Base-by-base conservation (phyloP, 2,888 invertebrate species). In the Lasioglossum pauxillum region DNA sequence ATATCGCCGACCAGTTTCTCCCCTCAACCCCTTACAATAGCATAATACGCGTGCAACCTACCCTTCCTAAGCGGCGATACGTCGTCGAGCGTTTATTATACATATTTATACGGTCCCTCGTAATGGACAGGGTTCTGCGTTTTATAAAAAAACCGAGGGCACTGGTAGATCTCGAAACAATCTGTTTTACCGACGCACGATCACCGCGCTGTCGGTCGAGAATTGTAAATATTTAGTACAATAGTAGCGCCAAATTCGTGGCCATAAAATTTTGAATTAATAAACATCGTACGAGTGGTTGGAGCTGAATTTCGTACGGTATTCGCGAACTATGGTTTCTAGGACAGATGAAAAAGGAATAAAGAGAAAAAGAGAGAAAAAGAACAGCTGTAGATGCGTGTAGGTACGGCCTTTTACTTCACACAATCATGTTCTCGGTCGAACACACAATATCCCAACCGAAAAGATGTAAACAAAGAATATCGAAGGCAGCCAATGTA, bases 341-440 rank as follows among this genome's bases (percentile, higher is more conserved):
- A 71, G 41, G 71, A 71, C 41, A 31, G 35, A 64, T 64, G 19
- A 64, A 19, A 64, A 8, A 64, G 64, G 64, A 64, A 38, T 12
- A n/a, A 23, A 71, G n/a, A 38, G 16, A 38, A 1, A n/a, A 12
- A 71, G 71, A 41, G 78, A 60, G 79, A 82, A 60, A 69, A 82
- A 74, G 23, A 57, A 60, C 60, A 46, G 75, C 64, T 64, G 73
- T 23, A 72, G 75, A n/a, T 90, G 85, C 86, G 89, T 90, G 88
- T 90, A 90, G 89, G 84, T 90, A 87, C 89, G 77, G 84, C 85
- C 83, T 86, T 91, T 91, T 91, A 91, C 91, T 91, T 90, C 85
- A 88, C 84, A 91, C 85, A 84, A 84, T 86, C 86, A 83, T 60
- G 41, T 87, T 89, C 85, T 89, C 78, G 78, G 87, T 86, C 84